Evolutionary conservation across 2,888 invertebrate species (phyloP).

Genomic region (Cryptophagus acutangulus): DNA sequence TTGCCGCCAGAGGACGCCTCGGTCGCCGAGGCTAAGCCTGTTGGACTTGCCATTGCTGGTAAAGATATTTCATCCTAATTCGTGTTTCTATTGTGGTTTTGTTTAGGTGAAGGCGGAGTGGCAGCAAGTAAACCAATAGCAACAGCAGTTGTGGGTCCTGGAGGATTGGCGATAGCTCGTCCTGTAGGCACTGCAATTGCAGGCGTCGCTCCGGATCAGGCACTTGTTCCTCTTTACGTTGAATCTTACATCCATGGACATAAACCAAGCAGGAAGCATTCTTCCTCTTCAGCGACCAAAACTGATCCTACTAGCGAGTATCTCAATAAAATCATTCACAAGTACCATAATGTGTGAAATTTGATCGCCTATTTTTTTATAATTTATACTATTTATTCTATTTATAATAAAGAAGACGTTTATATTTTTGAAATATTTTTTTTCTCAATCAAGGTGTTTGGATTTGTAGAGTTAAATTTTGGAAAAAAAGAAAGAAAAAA

Average conservation of each 20-base stretch:
- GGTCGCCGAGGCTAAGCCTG: slow-evolving; percentile 71
- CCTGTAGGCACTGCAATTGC: slow-evolving; percentile 73
- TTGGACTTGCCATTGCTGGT: slow-evolving; percentile 54
- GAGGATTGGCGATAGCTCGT: slow-evolving; percentile 64
- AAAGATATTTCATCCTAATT: slow-evolving; percentile 7
- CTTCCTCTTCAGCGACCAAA: slow-evolving; percentile 19
- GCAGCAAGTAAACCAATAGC: slow-evolving; percentile 69
- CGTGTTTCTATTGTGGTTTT: background rate
- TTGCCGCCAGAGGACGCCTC: slow-evolving; percentile 57
- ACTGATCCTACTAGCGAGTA: slow-evolving; percentile 33
- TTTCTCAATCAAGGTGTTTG: too few species aligned
- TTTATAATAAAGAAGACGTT: too few species aligned
- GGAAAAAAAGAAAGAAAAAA: too few species aligned
- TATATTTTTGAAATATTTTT: too few species aligned
- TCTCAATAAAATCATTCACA: slow-evolving; percentile 42
- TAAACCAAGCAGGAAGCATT: slow-evolving; percentile 17
- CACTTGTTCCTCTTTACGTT: slow-evolving; percentile 42
- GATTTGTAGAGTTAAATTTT: too few species aligned
- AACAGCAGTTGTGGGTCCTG: slow-evolving; percentile 65
- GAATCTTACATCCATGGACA: slow-evolving; percentile 25
- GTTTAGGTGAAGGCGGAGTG: slow-evolving; percentile 62
- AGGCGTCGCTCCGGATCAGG: slow-evolving; percentile 57
- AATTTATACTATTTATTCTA: too few species aligned
- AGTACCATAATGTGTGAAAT: slow-evolving; percentile 38
- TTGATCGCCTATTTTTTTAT: too few species aligned